Evolutionary conservation across 2,797 vertebrate genomes (phyloP).

Genomic region (Glossophaga mutica): DNA sequence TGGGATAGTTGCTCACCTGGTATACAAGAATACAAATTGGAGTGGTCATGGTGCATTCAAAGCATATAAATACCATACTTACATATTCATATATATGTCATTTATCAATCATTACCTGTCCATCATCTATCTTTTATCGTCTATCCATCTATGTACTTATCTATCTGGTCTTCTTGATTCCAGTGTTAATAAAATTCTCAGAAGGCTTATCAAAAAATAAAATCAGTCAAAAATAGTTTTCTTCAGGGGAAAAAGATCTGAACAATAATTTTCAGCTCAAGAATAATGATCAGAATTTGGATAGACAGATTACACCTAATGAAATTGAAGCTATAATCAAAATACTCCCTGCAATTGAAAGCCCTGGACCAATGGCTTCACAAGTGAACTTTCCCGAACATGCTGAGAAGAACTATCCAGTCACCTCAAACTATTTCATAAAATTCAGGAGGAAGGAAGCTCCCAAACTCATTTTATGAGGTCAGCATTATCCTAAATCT

Average conservation of each 20-base stretch:
- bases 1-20: background rate
- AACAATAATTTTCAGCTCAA: background rate
- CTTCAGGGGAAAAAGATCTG: background rate
- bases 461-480: background rate
- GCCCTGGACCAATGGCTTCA: background rate
- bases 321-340: background rate
- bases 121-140: background rate
- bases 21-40: background rate
- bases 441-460: background rate
- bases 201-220: background rate
- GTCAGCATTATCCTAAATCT: background rate
- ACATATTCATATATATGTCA: background rate
- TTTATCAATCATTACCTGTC: background rate
- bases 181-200: background rate
- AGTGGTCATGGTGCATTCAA: background rate
- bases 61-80: background rate
- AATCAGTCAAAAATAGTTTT: background rate
- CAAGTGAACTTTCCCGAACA: background rate
- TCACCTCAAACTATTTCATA: background rate
- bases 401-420: background rate
- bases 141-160: background rate
- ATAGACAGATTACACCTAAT: background rate
- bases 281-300: background rate
- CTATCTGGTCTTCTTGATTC: background rate
- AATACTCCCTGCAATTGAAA: background rate